A percentile compares a stretch with the other conserved stretches of the same genome.
These are phyloP conservation scores for Notocelia uddmanniana DNA, from an alignment of 2,888 invertebrate genomes.

Conservation along the genomic window DNA sequence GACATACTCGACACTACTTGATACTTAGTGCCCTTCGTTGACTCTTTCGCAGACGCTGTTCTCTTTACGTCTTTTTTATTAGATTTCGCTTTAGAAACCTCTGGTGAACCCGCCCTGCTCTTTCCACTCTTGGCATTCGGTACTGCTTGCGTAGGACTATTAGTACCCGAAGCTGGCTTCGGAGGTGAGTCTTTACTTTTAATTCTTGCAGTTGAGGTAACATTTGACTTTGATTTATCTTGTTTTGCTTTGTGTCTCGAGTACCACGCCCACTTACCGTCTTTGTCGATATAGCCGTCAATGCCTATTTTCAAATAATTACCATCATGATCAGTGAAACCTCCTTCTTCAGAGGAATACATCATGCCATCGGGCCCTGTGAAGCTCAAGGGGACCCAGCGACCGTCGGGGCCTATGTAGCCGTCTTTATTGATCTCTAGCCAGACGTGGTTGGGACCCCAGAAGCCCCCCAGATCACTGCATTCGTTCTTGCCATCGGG, in stretches of 20 bases:
- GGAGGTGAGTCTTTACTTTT: conserved; percentile 22
- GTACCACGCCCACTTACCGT: conserved; percentile 77
- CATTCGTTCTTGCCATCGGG: conserved; percentile 77
- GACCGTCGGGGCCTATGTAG: conserved; percentile 75
- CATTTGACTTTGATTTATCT: conserved; percentile 57
- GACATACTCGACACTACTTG: conserved; percentile 67
- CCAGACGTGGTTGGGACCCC: conserved; percentile 71
- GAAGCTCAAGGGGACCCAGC: conserved; percentile 79
- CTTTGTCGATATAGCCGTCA: conserved; percentile 77
- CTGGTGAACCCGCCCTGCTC: not conserved
- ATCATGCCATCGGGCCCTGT: conserved; percentile 75
- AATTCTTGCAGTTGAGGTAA: conserved; percentile 52
- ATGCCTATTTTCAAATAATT: conserved; percentile 68
- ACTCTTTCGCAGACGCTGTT: conserved; percentile 52
- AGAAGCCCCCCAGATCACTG: conserved; percentile 80
- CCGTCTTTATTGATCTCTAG: conserved; percentile 79
- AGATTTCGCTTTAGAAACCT: conserved; percentile 47
- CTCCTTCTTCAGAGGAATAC: conserved; percentile 76
- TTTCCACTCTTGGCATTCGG: not conserved
- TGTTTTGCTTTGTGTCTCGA: conserved; percentile 55
- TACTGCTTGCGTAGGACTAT: not conserved
- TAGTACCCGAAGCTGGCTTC: not conserved
- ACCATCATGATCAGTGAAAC: conserved; percentile 66
- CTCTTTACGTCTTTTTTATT: conserved; percentile 49
- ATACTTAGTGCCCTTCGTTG: conserved; percentile 55